phyloP scores from a whole-genome alignment of 1,140 invertebrate genomes.

The Zaprionus ghesquierei region DNA sequence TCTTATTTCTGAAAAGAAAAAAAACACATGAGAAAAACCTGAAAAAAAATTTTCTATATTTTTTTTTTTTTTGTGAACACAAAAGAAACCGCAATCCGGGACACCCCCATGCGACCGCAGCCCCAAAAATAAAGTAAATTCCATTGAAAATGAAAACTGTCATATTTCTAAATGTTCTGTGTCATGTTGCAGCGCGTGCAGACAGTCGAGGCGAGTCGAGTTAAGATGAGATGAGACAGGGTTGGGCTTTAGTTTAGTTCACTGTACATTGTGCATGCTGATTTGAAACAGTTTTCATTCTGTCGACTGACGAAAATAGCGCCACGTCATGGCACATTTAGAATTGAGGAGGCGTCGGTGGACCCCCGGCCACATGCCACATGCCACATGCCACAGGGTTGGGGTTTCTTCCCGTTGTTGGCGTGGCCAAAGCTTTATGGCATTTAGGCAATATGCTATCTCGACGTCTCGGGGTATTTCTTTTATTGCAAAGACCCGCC shows the following conservation, averaged over 20 bases:
- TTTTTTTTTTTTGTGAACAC: not conserved
- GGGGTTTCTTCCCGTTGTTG: not conserved
- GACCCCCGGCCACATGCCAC: constrained; percentile 1
- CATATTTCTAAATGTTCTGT: constrained; percentile 68
- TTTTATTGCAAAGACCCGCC: constrained; percentile 22
- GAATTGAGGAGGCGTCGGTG: constrained; percentile 59
- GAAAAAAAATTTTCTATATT: not conserved
- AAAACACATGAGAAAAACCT: not conserved
- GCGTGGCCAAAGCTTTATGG: constrained; percentile 59
- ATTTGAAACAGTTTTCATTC: constrained; percentile 62
- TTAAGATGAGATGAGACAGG: constrained; percentile 1
- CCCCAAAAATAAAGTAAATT: constrained; percentile 40
- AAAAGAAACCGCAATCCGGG: not conserved
- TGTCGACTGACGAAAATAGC: constrained; percentile 62
- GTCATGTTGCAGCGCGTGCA: constrained; percentile 57
- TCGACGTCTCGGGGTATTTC: constrained; percentile 23
- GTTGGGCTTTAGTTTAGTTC: constrained; percentile 4
- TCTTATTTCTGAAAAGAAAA: not conserved
- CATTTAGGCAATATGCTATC: constrained; percentile 46
- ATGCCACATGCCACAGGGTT: not conserved
- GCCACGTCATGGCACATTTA: constrained; percentile 72
- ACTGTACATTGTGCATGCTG: constrained; percentile 47
- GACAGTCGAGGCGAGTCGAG: constrained; percentile 43
- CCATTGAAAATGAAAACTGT: constrained; percentile 67
- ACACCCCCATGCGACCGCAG: not conserved